Percentiles rank a stretch among this genome's conserved stretches.
Conservation (phyloP, 2,113 vertebrate genomes). For the Perca schrenkii region DNA sequence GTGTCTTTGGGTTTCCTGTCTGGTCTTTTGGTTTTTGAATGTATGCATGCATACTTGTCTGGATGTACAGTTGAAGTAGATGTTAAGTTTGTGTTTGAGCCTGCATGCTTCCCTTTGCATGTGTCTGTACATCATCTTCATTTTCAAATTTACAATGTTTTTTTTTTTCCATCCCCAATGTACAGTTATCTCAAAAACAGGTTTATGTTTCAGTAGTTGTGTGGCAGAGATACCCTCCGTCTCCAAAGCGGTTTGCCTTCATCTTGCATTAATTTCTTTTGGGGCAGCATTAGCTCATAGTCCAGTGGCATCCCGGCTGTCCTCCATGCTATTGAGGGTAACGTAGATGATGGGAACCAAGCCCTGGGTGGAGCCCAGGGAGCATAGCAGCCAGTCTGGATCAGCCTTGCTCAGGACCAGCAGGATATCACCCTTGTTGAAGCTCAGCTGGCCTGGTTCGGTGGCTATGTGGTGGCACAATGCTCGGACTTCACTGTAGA, state of each 20-base stretch:
- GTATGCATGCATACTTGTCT: conserved; percentile 62
- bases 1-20: conserved; percentile 62
- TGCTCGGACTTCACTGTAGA: conserved; percentile 89
- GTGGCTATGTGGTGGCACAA: conserved; percentile 94
- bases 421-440: conserved; percentile 91
- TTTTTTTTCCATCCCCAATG: background rate
- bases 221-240: background rate
- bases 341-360: conserved; percentile 94
- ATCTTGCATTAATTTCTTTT: background rate
- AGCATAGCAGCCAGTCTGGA: conserved; percentile 92
- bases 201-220: background rate
- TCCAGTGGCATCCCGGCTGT: conserved; percentile 62
- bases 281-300: conserved; percentile 17
- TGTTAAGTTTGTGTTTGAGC: conserved; percentile 37
- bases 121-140: conserved; percentile 34
- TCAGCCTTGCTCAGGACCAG: conserved; percentile 87
- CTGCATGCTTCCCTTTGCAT: conserved; percentile 57
- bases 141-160: conserved; percentile 15
- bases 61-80: conserved; percentile 24
- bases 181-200: background rate
- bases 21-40: conserved; percentile 52
- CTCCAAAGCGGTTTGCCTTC: background rate
- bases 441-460: conserved; percentile 92
- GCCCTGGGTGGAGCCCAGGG: conserved; percentile 84
- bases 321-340: conserved; percentile 78